A percentile compares a stretch with the other conserved stretches of the same genome.
Evolutionary conservation across 2,888 invertebrate genomes (phyloP).

Genomic region (Nemotelus nigrinus): DNA sequence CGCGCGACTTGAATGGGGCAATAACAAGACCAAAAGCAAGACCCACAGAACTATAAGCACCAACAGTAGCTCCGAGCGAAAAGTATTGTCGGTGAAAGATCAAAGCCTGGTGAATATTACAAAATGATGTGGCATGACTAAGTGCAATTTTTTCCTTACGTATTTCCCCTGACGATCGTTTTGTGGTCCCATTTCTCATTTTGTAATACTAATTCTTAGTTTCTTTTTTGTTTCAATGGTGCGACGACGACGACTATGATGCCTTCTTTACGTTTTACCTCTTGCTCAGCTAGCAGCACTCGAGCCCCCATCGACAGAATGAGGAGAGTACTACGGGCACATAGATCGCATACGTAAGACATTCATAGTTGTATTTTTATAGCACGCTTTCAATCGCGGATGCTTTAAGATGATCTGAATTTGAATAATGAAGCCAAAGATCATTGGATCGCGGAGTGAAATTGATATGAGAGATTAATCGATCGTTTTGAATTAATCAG

Average conservation of each 20-base stretch:
- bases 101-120: constrained; percentile 63
- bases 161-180: constrained; percentile 33
- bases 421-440: constrained; percentile 40
- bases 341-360: too few relatives aligned
- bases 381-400: not conserved
- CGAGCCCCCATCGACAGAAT: too few relatives aligned
- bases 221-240: not conserved
- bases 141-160: constrained; percentile 59
- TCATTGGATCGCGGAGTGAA: constrained; percentile 26
- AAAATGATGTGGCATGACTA: constrained; percentile 65
- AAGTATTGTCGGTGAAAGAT: constrained; percentile 55
- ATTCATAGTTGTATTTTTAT: too few relatives aligned
- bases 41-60: constrained; percentile 47
- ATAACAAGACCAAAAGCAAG: constrained; percentile 30
- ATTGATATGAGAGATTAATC: constrained; percentile 37
- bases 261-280: not conserved
- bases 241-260: not conserved
- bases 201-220: constrained; percentile 29
- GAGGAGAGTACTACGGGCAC: too few relatives aligned
- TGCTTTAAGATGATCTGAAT: constrained; percentile 26
- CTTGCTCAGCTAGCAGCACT: too few relatives aligned
- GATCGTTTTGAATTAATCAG: constrained; percentile 24
- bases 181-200: constrained; percentile 45
- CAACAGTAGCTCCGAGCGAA: constrained; percentile 50
- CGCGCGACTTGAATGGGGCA: not conserved